phyloP scores from a whole-genome alignment of 2,113 vertebrate species.

The Taurulus bubalis region DNA sequence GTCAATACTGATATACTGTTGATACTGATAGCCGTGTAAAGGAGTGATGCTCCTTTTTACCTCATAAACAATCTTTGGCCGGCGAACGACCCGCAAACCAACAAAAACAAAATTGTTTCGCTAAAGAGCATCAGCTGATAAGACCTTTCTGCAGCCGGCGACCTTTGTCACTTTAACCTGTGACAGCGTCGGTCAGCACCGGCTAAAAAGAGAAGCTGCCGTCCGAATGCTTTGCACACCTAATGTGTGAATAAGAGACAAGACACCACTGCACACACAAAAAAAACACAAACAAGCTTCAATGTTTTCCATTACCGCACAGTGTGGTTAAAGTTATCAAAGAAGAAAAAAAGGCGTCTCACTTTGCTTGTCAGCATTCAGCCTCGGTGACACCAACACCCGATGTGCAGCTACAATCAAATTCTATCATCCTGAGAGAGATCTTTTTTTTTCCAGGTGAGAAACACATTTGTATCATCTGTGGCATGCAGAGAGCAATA shows the following conservation, averaged over 20 bases:
- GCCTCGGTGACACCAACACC: not conserved
- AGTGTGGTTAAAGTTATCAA: not conserved
- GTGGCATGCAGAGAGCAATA: conserved; percentile 4
- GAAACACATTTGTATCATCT: conserved; percentile 19
- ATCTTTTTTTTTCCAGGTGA: conserved; percentile 1
- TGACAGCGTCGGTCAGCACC: not conserved
- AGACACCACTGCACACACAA: not conserved
- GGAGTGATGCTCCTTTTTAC: not conserved
- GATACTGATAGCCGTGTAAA: not conserved
- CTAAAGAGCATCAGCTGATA: too few species aligned
- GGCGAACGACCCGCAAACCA: not conserved
- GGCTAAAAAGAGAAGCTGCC: not conserved
- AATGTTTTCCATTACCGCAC: not conserved
- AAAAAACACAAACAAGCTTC: not conserved
- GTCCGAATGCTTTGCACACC: not conserved
- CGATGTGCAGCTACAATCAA: conserved; percentile 20
- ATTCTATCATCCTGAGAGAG: conserved; percentile 2
- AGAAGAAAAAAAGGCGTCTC: not conserved
- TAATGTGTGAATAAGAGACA: not conserved
- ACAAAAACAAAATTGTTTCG: too few species aligned
- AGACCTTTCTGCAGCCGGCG: not conserved
- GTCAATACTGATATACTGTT: too few species aligned
- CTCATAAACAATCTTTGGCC: not conserved
- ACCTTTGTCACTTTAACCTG: not conserved
- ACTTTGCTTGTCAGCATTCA: conserved; percentile 2